Base-by-base conservation (phyloP, 2,888 invertebrate genomes). In the Idaea aversata region DNA sequence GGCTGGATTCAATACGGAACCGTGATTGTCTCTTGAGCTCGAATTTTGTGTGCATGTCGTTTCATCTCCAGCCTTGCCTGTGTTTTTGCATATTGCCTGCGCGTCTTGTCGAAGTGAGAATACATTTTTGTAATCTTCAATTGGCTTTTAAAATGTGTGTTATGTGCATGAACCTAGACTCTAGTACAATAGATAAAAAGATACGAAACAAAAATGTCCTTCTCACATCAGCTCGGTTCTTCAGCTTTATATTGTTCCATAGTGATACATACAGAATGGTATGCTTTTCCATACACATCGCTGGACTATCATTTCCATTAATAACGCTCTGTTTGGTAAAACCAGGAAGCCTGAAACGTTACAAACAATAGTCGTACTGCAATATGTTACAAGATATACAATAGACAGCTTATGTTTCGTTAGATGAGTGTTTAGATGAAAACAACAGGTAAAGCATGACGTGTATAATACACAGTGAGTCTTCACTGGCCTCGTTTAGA, bases 391-490 rank as follows among this genome's bases (percentile, higher is more conserved):
- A 10, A 70, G 67, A 71, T 70, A 77, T 67, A 66, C 47, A 72
- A 76, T 83, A 84, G 81, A 79, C 75, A 77, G 85, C 85, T 86
- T 84, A 75, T 83, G 81, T 83, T 80, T 73, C 75, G 77, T 79
- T 82, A 80, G 80, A 77, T 79, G 59, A 59, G 80, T 80, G 77
- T 82, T 84, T 86, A 86, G 84, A 83, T 80, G 78, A 79, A 72
- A 77, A 77, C 74, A 81, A 74, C 84, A 84, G 85, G 87, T 80
- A 84, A 76, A 77, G 88, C 89, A 88, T 88, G 88, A 81, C 85
- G 83, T 85, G 83, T 85, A 82, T 77, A 70, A 82, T 82, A 86
- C 84, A 83, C 85, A 74, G 77, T 78, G 76, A 77, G 76, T 76
- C 77, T 78, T 78, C 78, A 71, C 67, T 78, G 78, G 86, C 84